Conservation (phyloP, 2,888 invertebrate species). For the Dicycla oo region DNA sequence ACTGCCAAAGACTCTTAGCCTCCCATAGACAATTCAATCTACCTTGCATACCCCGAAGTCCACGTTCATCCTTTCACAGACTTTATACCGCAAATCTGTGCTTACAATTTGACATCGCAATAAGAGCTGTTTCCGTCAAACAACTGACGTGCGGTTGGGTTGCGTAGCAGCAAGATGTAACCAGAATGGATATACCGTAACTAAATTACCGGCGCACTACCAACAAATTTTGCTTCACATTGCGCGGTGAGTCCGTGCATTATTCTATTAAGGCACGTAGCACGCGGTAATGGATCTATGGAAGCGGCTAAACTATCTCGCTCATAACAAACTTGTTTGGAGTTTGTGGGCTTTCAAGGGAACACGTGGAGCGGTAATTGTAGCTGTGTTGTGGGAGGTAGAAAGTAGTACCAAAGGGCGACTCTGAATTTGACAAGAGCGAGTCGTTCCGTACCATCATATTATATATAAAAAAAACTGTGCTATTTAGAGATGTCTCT, state of each 20-base stretch:
- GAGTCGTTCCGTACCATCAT: too few species aligned
- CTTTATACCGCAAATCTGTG: too few species aligned
- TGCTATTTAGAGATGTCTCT: too few species aligned
- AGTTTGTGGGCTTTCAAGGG: conserved; percentile 55
- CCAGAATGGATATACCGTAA: conserved; percentile 43
- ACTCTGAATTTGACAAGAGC: not conserved
- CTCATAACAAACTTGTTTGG: conserved; percentile 62
- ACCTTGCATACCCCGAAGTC: not conserved
- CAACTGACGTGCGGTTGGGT: too few species aligned
- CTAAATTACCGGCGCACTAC: conserved; percentile 46
- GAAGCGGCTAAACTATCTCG: conserved; percentile 58
- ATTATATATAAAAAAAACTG: too few species aligned
- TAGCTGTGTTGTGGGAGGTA: not conserved
- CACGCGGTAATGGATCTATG: conserved; percentile 71
- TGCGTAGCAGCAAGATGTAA: not conserved
- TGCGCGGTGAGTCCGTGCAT: conserved; percentile 71
- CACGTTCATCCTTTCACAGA: not conserved
- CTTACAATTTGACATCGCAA: too few species aligned
- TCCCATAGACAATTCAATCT: not conserved
- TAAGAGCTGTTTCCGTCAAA: too few species aligned
- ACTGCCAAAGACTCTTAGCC: not conserved
- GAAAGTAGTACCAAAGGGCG: not conserved
- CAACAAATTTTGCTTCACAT: conserved; percentile 71
- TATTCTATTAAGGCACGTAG: conserved; percentile 73
- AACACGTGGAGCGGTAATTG: conserved; percentile 1